phyloP scores from a whole-genome alignment of 1,140 invertebrate species.

The Pogonus chalceus region DNA sequence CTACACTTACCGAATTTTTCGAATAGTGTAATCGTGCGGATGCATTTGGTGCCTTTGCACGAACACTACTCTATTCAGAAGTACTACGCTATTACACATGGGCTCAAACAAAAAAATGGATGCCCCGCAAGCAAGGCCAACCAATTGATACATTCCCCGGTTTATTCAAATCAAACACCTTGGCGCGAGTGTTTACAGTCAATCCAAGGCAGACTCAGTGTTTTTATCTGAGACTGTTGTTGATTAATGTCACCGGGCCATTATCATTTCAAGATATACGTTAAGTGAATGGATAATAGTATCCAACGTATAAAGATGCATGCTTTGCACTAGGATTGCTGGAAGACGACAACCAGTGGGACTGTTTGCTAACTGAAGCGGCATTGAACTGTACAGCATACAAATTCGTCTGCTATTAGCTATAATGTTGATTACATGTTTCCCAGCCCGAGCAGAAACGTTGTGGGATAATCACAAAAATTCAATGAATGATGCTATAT shows the following conservation, averaged over 20 bases:
- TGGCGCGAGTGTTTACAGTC: conserved; percentile 33
- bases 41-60: too few species aligned
- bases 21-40: too few species aligned
- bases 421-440: not conserved
- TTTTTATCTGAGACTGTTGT: conserved; percentile 34
- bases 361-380: too few species aligned
- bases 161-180: conserved; percentile 23
- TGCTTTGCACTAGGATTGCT: too few species aligned
- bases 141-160: conserved; percentile 22
- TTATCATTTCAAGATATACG: conserved; percentile 32
- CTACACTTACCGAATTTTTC: conserved; percentile 33
- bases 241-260: conserved; percentile 33
- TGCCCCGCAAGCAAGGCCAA: conserved; percentile 30
- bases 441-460: not conserved
- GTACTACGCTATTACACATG: conserved; percentile 36
- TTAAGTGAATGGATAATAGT: conserved; percentile 32
- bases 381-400: not conserved
- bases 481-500: not conserved
- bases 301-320: conserved; percentile 31
- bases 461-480: not conserved
- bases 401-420: not conserved
- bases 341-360: too few species aligned
- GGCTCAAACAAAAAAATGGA: conserved; percentile 29
- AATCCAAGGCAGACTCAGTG: conserved; percentile 31
- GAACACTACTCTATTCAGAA: conserved; percentile 35